phyloP scores from a whole-genome alignment of 2,113 vertebrate species.

The Ovis aries region DNA sequence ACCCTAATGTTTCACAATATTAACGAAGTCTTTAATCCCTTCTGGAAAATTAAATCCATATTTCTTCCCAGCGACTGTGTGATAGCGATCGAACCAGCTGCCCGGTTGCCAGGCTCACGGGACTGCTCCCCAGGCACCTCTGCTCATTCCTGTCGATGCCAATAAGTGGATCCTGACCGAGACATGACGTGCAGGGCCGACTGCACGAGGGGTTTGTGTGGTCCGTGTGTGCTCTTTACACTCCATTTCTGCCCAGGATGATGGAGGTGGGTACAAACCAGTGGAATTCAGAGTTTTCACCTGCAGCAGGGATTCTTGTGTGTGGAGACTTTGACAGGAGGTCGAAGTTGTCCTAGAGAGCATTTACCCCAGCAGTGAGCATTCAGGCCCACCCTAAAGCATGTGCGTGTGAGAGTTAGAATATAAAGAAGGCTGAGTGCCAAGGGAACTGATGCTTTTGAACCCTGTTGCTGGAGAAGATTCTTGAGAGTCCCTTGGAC shows the following conservation, averaged over 20 bases:
- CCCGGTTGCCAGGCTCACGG: fast-evolving
- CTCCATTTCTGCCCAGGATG: fast-evolving
- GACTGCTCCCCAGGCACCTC: fast-evolving
- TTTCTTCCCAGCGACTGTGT: fast-evolving
- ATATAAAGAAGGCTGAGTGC: background rate
- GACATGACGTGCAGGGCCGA: fast-evolving
- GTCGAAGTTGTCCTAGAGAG: background rate
- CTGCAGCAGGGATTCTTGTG: background rate
- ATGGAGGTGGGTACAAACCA: background rate
- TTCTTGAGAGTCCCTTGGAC: background rate
- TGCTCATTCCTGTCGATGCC: fast-evolving
- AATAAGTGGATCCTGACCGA: fast-evolving
- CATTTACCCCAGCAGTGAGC: fast-evolving
- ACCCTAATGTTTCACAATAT: background rate
- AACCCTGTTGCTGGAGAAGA: background rate
- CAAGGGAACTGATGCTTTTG: background rate
- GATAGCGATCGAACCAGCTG: too few species aligned
- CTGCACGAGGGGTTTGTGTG: fast-evolving
- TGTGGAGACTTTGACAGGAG: background rate
- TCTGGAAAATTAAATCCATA: background rate
- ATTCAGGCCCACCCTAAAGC: fast-evolving
- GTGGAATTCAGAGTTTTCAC: background rate
- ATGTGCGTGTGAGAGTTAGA: fast-evolving
- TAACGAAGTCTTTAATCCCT: background rate
- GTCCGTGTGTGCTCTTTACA: fast-evolving